Percentiles rank a stretch among this genome's conserved stretches.
Conservation (phyloP, 2,797 vertebrate genomes). For the Luscinia megarhynchos region DNA sequence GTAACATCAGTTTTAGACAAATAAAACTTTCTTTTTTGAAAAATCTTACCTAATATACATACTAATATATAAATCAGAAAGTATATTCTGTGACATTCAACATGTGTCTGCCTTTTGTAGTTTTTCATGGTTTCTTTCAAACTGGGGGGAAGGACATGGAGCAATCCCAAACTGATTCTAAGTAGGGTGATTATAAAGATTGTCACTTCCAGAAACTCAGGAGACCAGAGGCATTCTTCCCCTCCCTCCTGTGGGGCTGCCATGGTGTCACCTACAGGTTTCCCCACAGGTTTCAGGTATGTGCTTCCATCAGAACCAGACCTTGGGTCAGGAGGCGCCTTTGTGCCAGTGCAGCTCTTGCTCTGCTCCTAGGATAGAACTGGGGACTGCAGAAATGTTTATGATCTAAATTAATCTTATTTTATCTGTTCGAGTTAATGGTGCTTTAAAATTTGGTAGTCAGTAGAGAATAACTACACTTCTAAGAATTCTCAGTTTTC, state of each 20-base stretch:
- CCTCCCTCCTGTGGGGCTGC: not conserved
- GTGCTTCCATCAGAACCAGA: not conserved
- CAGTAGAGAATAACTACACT: slow-evolving; percentile 13
- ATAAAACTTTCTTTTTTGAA: not conserved
- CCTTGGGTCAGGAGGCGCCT: not conserved
- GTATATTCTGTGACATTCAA: not conserved
- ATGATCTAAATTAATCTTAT: slow-evolving; percentile 42
- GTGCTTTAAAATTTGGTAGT: slow-evolving; percentile 28
- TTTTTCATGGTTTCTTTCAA: not conserved
- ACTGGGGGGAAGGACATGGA: not conserved
- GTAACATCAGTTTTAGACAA: not conserved
- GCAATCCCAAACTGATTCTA: not conserved
- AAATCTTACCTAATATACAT: not conserved
- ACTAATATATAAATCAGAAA: not conserved
- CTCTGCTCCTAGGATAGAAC: not conserved
- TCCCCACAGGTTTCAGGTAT: not conserved
- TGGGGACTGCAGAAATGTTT: slow-evolving; percentile 1
- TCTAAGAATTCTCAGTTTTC: slow-evolving; percentile 33
- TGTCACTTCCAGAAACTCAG: not conserved
- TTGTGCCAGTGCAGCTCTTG: not conserved
- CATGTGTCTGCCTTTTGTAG: not conserved
- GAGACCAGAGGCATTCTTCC: not conserved
- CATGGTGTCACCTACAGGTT: not conserved
- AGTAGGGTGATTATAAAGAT: not conserved
- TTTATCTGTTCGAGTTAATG: slow-evolving; percentile 45